A percentile compares a stretch with the other conserved stretches of the same genome.
phyloP scores from a whole-genome alignment of 2,797 vertebrate genomes.

The Coendou prehensilis region DNA sequence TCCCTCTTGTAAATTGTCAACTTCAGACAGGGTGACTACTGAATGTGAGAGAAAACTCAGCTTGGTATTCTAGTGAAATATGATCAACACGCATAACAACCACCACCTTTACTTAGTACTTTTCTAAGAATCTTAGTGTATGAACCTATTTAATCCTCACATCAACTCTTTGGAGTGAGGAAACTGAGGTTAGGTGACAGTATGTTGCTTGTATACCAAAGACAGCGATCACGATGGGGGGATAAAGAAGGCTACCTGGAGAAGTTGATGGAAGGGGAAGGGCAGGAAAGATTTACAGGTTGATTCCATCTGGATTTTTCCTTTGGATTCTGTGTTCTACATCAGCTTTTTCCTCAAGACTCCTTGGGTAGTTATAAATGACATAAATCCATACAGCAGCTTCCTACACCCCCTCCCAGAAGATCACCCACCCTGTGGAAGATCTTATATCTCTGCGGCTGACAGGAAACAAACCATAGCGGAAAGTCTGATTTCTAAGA shows the following conservation, averaged over 20 bases:
- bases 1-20: neutral
- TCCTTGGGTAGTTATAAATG: neutral
- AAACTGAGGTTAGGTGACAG: neutral
- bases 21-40: neutral
- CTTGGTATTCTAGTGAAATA: slow-evolving; percentile 42
- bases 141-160: slow-evolving; percentile 38
- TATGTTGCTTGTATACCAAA: neutral
- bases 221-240: neutral
- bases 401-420: neutral
- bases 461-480: neutral
- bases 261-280: neutral
- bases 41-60: slow-evolving; percentile 10
- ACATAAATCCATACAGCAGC: neutral
- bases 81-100: neutral
- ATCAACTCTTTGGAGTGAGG: slow-evolving; percentile 1
- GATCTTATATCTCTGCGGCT: neutral
- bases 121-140: neutral
- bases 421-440: neutral
- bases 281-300: slow-evolving; percentile 29
- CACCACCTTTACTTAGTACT: neutral
- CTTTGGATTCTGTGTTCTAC: slow-evolving; percentile 38
- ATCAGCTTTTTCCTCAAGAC: neutral
- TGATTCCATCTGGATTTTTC: neutral
- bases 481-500: slow-evolving; percentile 39
- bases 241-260: neutral